These are phyloP conservation scores for Alectoris magna DNA, from an alignment of 2,797 vertebrate genomes.

Conservation along the genomic window DNA sequence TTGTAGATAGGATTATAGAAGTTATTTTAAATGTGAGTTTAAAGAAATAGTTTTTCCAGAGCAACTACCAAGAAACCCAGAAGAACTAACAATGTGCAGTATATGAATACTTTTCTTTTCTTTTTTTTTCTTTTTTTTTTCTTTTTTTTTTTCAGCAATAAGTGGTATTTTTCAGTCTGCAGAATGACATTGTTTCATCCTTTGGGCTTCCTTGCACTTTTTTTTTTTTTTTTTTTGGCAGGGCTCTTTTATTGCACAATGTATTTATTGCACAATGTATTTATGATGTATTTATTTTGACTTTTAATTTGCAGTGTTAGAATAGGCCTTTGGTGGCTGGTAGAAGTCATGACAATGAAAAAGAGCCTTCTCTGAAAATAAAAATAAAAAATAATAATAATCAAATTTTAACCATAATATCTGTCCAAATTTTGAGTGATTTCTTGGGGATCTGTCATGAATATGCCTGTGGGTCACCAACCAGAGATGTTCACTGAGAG, in stretches of 20 bases:
- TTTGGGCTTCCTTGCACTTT: not conserved
- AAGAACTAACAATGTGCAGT: not conserved
- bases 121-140: no score
- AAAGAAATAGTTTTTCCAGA: not conserved
- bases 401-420: not conserved
- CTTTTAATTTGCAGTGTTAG: not conserved
- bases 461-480: not conserved
- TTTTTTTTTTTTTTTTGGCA: not conserved
- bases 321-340: not conserved
- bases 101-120: not conserved
- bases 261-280: not conserved
- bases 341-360: not conserved
- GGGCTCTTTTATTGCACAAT: not conserved
- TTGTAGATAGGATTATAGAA: not conserved
- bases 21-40: not conserved
- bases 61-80: not conserved
- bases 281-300: not conserved
- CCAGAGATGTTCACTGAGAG: not conserved
- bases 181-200: not conserved
- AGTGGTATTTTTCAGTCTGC: not conserved
- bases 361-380: not conserved
- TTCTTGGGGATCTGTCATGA: not conserved
- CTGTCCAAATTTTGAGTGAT: not conserved
- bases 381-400: no score
- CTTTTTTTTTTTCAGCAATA: not conserved